Percentiles rank a stretch among this genome's conserved stretches.
phyloP scores from a whole-genome alignment of 2,113 vertebrate species.

The Petaurus breviceps region DNA sequence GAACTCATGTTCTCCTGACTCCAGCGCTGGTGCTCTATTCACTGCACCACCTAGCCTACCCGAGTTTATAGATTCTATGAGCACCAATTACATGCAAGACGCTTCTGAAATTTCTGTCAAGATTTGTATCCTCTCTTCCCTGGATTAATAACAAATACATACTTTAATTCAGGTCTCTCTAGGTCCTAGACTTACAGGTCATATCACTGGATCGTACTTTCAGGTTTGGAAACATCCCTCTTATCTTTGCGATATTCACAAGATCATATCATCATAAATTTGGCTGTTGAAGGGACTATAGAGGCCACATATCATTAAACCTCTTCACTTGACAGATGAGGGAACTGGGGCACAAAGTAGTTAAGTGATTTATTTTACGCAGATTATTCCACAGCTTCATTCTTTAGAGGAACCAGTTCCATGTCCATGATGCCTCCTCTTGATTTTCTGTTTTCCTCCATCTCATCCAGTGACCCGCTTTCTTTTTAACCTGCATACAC shows the following conservation, averaged over 20 bases:
- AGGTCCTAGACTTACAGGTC: conserved; percentile 9
- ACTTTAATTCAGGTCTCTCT: background rate
- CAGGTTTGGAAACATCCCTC: background rate
- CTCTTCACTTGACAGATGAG: conserved; percentile 12
- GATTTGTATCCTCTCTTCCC: background rate
- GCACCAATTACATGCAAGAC: background rate
- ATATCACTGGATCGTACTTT: background rate
- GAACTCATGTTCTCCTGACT: too few species aligned
- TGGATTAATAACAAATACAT: background rate
- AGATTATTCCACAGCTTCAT: background rate
- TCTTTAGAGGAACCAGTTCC: background rate
- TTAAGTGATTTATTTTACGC: background rate
- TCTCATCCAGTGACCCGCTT: background rate
- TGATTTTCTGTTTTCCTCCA: background rate
- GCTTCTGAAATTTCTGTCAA: background rate
- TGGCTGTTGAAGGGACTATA: background rate
- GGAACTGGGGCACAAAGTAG: background rate
- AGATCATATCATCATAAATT: background rate
- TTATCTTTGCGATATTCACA: background rate
- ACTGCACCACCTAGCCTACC: too few species aligned
- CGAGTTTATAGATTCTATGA: background rate
- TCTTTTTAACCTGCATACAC: background rate
- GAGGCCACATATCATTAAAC: background rate
- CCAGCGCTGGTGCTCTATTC: too few species aligned
- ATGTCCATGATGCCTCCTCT: conserved; percentile 1